Evolutionary conservation across 1,140 invertebrate genomes (phyloP), one percentile per base, ranked within the genome.

Genomic region (Temnothorax curvispinosus): DNA sequence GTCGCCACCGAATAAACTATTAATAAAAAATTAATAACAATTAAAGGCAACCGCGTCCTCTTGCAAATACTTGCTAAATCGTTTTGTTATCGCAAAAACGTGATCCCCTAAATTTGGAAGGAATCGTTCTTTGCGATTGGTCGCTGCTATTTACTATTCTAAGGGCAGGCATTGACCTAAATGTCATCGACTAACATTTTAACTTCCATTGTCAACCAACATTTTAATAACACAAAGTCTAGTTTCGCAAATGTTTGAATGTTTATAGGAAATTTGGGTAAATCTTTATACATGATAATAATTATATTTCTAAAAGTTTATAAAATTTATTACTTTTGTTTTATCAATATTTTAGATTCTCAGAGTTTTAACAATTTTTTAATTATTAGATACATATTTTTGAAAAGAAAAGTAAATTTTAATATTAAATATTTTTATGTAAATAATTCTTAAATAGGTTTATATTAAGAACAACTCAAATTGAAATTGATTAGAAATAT

Each of bases 111-210:
- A n/a, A n/a, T n/a, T n/a, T n/a, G n/a, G n/a, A n/a, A n/a, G n/a
- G n/a, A n/a, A n/a, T n/a, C n/a, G n/a, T n/a, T n/a, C n/a, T n/a
- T n/a, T n/a, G n/a, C n/a, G n/a, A n/a, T n/a, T n/a, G n/a, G n/a
- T n/a, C n/a, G n/a, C n/a, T n/a, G n/a, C n/a, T n/a, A n/a, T 88
- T 89, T 89, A 75, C 90, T 91, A 89, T 88, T 89, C 91, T 90
- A 88, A 27, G 27, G 27, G 27, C 27, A 88, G 38, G 38, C 92
- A 93, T 94, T 94, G 93, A 94, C 91, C 92, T 93, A 94, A 90
- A 94, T 94, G 91, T 89, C 58, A 56, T 82, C 77, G 47, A 41
- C n/a, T 60, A 41, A 88, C 32, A 64, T 87, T 80, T 67, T 74
- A 80, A 8, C 27, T 32, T 18, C 47, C n/a, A 52, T 60, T 86